A percentile compares a stretch with the other conserved stretches of the same genome.
Evolutionary conservation across 2,797 vertebrate species (phyloP).

Genomic region (Sardinella longiceps): DNA sequence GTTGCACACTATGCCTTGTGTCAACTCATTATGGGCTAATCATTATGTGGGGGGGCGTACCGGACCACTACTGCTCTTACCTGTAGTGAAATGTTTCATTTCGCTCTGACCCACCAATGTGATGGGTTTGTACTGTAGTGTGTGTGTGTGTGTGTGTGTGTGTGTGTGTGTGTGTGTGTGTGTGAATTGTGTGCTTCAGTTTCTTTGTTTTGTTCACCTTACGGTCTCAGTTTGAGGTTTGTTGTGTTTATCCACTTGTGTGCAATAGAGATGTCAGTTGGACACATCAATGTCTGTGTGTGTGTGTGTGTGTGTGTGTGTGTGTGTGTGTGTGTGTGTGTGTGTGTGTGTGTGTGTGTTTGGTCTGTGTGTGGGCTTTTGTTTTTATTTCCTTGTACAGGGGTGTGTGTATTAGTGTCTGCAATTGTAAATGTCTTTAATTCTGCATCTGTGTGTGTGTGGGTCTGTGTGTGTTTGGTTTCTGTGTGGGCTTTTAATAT

Average conservation of each 20-base stretch:
- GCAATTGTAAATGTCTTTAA: too few species aligned
- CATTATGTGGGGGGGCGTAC: constrained; percentile 74
- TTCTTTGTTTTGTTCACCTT: constrained; percentile 35
- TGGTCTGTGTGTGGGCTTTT: too few species aligned
- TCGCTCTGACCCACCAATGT: neutral
- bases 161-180: neutral
- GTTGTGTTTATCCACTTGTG: neutral
- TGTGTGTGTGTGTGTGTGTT: too few species aligned
- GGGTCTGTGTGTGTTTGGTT: neutral
- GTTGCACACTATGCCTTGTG: constrained; percentile 98
- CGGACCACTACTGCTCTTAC: constrained; percentile 83
- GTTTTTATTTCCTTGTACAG: too few species aligned
- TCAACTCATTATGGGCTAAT: constrained; percentile 99
- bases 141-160: neutral
- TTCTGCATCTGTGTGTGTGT: neutral
- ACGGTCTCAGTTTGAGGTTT: neutral
- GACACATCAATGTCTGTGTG: too few species aligned
- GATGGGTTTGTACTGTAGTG: too few species aligned
- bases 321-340: too few species aligned
- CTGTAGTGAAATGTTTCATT: constrained; percentile 75
- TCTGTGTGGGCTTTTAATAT: too few species aligned
- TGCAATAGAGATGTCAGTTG: neutral
- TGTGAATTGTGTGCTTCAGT: constrained; percentile 6
- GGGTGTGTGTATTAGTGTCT: neutral
- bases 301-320: too few species aligned